Evolutionary conservation across 2,888 invertebrate species (phyloP).

Genomic region (Plebejus argus): DNA sequence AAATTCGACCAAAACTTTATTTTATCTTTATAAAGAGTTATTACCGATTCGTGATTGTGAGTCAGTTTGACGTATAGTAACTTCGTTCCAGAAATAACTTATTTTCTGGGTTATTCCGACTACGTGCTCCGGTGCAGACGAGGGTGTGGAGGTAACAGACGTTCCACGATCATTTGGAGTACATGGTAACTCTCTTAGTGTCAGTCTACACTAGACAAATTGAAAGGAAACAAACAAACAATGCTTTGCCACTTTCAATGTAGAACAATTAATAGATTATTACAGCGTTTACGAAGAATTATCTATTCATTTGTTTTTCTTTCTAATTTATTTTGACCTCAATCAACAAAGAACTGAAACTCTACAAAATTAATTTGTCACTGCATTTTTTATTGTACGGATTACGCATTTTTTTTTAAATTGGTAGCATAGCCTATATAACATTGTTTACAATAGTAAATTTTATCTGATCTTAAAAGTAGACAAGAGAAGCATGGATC

Average conservation of each 20-base stretch:
- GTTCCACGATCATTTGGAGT: background rate
- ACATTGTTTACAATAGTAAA: too few species aligned
- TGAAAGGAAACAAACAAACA: background rate
- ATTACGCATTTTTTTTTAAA: too few species aligned
- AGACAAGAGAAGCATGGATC: too few species aligned
- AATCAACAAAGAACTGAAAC: too few species aligned
- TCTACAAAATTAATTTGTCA: too few species aligned
- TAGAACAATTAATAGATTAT: too few species aligned
- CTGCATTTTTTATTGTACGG: too few species aligned
- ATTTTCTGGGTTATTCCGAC: background rate
- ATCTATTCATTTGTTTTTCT: too few species aligned
- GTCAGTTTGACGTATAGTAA: background rate
- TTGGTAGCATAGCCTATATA: too few species aligned
- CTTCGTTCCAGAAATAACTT: background rate
- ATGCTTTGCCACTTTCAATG: background rate
- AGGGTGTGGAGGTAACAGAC: background rate
- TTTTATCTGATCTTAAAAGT: too few species aligned
- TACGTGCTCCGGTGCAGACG: background rate
- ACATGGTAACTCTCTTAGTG: background rate
- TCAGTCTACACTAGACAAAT: background rate
- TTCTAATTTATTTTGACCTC: too few species aligned
- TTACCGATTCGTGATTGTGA: conserved; percentile 10
- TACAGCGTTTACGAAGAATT: too few species aligned
- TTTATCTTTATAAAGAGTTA: conserved; percentile 3
- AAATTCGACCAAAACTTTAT: background rate